Evolutionary conservation across 2,797 vertebrate species (phyloP).

Genomic region (Gallinago stenura): DNA sequence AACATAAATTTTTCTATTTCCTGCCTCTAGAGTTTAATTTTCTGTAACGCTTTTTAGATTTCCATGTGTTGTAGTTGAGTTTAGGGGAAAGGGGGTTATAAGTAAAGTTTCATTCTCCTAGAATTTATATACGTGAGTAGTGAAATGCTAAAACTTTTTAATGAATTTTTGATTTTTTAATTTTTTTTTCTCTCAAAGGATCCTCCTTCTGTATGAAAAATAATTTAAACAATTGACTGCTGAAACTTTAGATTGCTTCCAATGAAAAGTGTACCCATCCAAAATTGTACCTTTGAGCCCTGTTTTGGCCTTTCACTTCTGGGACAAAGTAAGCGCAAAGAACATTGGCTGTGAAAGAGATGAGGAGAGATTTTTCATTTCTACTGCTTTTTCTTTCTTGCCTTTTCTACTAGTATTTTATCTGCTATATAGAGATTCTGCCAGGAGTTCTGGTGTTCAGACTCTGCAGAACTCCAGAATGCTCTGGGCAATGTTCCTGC

Average conservation of each 20-base stretch:
- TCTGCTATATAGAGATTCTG: constrained; percentile 2
- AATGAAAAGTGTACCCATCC: not conserved
- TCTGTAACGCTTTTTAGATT: not conserved
- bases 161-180: not conserved
- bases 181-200: not conserved
- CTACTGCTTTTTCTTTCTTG: not conserved
- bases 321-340: not conserved
- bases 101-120: not conserved
- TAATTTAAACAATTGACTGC: not conserved
- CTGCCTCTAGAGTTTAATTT: constrained; percentile 50
- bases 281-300: not conserved
- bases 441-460: constrained; percentile 36
- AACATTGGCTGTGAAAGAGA: not conserved
- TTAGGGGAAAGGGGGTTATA: constrained; percentile 5
- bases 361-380: constrained; percentile 2
- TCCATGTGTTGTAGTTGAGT: not conserved
- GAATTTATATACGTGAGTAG: not conserved
- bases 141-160: not conserved
- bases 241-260: not conserved
- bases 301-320: not conserved
- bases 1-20: constrained; percentile 4
- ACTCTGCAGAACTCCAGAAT: constrained; percentile 45
- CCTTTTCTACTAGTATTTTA: constrained; percentile 3
- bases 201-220: not conserved
- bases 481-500: constrained; percentile 36